Evolutionary conservation across 1,140 invertebrate species (phyloP).

Genomic region (Penaeus chinensis): DNA sequence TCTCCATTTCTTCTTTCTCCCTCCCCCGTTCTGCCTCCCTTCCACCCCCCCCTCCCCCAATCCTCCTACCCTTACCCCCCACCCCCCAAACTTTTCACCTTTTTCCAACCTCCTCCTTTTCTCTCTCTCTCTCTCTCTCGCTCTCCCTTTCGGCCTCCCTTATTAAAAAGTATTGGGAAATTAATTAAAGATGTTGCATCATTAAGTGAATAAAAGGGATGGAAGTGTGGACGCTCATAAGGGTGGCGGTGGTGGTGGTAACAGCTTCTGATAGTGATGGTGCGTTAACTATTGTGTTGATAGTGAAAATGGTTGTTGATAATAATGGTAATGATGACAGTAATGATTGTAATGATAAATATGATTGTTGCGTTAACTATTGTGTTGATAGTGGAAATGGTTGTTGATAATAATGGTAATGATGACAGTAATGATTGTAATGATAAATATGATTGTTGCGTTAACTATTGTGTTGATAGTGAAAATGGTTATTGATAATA

Average conservation of each 20-base stretch:
- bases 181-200: background rate
- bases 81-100: background rate
- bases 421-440: background rate
- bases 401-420: background rate
- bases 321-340: background rate
- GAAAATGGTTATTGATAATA: too few relatives aligned
- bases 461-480: too few relatives aligned
- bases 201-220: background rate
- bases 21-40: background rate
- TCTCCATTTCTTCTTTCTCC: constrained; percentile 17
- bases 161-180: background rate
- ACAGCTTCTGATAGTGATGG: too few relatives aligned
- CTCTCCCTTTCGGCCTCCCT: background rate
- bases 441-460: too few relatives aligned
- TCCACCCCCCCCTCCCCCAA: background rate
- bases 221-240: background rate
- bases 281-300: background rate
- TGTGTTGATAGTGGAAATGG: too few relatives aligned
- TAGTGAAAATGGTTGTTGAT: too few relatives aligned
- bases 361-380: too few relatives aligned
- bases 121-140: background rate
- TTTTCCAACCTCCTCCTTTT: background rate
- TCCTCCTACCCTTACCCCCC: background rate
- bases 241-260: background rate
- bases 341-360: background rate